Evolutionary conservation across 2,113 vertebrate species (phyloP).

Genomic region (Dendrocopos noguchii): DNA sequence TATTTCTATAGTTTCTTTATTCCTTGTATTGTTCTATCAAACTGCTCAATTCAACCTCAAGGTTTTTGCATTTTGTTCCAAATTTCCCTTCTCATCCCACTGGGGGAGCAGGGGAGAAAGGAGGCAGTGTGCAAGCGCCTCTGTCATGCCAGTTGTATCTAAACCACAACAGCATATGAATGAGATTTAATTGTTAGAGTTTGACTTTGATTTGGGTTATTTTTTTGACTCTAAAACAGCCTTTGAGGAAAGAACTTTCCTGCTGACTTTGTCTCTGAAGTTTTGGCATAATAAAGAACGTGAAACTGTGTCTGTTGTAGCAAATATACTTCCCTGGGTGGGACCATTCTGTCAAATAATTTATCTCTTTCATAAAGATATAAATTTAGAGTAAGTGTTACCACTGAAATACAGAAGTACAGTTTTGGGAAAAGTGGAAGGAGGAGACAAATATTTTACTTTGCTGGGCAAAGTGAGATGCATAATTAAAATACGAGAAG

Average conservation of each 20-base stretch:
- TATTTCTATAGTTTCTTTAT: no score
- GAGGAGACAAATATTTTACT: not conserved
- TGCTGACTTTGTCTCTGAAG: not conserved
- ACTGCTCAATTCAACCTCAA: no score
- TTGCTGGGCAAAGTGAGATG: not conserved
- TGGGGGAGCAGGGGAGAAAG: no score
- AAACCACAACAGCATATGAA: not conserved
- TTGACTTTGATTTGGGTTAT: not conserved
- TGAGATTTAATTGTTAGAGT: not conserved
- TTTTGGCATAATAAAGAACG: not conserved
- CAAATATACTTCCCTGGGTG: not conserved
- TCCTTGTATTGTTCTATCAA: no score
- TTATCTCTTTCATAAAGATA: not conserved
- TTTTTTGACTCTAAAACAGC: not conserved
- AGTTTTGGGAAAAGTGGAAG: not conserved
- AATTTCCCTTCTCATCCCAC: no score
- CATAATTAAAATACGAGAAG: not conserved
- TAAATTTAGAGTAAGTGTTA: not conserved
- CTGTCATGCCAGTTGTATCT: no score
- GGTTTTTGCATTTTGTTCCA: no score
- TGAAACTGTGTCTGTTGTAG: not conserved
- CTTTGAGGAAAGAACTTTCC: not conserved
- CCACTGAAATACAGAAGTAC: not conserved
- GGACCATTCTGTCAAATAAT: not conserved
- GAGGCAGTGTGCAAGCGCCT: no score